Evolutionary conservation across 2,113 vertebrate species (phyloP).

Genomic region (Festucalex cinctus): DNA sequence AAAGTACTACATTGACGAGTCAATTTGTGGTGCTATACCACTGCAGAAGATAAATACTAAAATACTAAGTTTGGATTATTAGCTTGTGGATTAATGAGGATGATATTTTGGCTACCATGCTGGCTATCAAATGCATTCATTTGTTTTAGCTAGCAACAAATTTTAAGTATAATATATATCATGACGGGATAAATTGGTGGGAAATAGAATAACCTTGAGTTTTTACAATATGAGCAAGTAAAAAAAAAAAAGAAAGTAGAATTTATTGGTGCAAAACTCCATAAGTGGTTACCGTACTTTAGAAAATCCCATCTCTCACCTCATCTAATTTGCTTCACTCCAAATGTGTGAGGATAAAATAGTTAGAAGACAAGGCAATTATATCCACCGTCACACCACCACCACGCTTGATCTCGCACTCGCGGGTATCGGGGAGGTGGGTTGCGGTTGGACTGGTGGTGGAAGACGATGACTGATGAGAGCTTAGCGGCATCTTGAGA

Average conservation of each 20-base stretch:
- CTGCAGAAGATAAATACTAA: too few species aligned
- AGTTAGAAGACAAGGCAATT: conserved; percentile 66
- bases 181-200: too few species aligned
- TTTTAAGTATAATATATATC: too few species aligned
- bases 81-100: too few species aligned
- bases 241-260: not conserved
- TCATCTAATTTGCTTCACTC: conserved; percentile 56
- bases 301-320: conserved; percentile 13
- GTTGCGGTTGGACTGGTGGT: not conserved
- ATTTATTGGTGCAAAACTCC: not conserved
- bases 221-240: not conserved
- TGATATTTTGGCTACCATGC: too few species aligned
- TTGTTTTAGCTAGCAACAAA: too few species aligned
- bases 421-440: conserved; percentile 31
- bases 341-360: conserved; percentile 27
- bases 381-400: conserved; percentile 55
- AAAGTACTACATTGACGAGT: too few species aligned
- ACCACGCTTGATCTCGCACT: conserved; percentile 59
- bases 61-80: too few species aligned
- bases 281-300: not conserved
- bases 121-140: too few species aligned
- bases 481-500: conserved; percentile 61
- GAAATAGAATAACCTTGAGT: too few species aligned
- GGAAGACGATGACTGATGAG: conserved; percentile 60
- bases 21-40: too few species aligned